Evolutionary conservation across 2,113 vertebrate species (phyloP).

Genomic region (Cephalophus harveyi): DNA sequence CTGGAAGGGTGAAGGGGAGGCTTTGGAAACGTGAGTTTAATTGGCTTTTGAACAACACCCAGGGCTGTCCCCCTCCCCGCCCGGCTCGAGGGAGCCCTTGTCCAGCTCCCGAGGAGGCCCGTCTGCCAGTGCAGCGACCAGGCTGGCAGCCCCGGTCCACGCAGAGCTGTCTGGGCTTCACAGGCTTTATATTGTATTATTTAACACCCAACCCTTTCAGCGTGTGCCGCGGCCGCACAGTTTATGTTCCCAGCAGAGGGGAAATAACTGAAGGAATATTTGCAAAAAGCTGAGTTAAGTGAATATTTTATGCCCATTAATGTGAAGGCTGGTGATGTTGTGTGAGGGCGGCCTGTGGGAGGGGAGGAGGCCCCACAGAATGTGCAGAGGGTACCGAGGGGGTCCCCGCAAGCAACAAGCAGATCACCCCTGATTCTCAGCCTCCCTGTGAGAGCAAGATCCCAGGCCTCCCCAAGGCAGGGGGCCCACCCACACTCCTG

Average conservation of each 20-base stretch:
- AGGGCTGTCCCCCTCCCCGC: not conserved
- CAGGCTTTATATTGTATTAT: conserved; percentile 49
- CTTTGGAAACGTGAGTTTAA: not conserved
- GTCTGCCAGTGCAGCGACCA: not conserved
- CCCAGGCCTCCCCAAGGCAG: not conserved
- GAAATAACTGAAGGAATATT: conserved; percentile 65
- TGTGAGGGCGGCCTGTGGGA: accelerated
- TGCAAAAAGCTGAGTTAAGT: conserved; percentile 75
- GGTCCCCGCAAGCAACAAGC: accelerated
- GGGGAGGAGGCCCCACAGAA: accelerated
- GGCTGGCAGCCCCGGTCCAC: not conserved
- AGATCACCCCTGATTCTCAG: not conserved
- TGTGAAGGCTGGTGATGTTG: not conserved
- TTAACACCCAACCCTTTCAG: conserved; percentile 67
- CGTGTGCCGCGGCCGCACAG: not conserved
- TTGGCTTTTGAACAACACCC: accelerated
- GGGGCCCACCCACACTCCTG: not conserved
- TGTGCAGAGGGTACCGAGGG: accelerated
- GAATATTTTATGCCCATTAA: conserved; percentile 77
- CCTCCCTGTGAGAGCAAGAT: accelerated
- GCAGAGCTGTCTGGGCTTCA: not conserved
- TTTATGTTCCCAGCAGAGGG: conserved; percentile 65
- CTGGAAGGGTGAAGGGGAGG: not conserved
- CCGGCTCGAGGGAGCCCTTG: not conserved
- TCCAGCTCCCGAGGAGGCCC: not conserved